Conservation (phyloP, 1,140 invertebrate genomes). For the Pentalonia nigronervosa region DNA sequence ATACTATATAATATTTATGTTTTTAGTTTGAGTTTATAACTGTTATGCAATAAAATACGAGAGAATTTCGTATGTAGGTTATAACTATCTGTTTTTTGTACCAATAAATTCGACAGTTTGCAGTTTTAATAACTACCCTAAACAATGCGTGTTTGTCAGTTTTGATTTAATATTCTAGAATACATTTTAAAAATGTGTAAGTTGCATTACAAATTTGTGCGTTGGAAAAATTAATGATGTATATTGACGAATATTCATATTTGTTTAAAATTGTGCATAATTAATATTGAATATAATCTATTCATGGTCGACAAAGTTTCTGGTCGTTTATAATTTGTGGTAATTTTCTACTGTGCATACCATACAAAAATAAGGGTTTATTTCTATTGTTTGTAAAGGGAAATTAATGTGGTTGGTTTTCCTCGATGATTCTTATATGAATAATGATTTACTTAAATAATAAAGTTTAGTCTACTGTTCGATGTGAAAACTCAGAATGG, state of each 20-base stretch:
- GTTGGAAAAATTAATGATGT: not conserved
- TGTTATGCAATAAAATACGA: constrained; percentile 15
- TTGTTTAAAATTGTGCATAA: not conserved
- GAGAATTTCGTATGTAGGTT: not conserved
- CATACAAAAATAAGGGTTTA: not conserved
- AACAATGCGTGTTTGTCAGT: not conserved
- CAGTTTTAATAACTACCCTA: not conserved
- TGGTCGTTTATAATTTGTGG: not conserved
- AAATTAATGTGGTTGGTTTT: not conserved
- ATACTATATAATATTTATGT: not conserved
- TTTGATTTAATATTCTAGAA: constrained; percentile 12
- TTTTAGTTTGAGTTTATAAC: not conserved
- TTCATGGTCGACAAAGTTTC: constrained; percentile 13
- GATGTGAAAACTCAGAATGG: not conserved
- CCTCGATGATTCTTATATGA: not conserved
- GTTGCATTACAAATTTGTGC: not conserved
- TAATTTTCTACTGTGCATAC: not conserved
- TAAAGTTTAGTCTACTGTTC: not conserved
- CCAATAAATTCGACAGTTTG: not conserved
- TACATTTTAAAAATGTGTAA: not conserved
- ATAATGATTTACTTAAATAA: not conserved
- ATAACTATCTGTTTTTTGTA: constrained; percentile 18
- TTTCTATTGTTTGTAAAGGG: not conserved
- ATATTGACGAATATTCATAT: not conserved
- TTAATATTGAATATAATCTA: constrained; percentile 11